Base-by-base conservation (phyloP, 2,113 vertebrate genomes). In the Sphyrna mokarran region DNA sequence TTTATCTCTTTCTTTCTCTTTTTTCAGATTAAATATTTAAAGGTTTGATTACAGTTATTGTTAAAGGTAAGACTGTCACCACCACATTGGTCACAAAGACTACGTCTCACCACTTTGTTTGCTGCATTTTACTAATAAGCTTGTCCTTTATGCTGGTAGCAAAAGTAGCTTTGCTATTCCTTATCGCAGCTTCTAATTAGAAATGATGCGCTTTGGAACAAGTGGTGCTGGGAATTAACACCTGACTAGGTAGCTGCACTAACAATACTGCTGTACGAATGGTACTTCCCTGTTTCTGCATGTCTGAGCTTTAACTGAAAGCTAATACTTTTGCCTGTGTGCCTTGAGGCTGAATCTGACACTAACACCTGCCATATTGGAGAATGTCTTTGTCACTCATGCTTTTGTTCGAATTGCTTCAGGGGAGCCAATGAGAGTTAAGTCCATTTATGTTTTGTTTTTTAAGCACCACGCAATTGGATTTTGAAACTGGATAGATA, bases 371-470 rank as follows among this genome's bases (percentile, higher is more conserved):
- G 98, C 98, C 97, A 96, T 97, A 96, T 97, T 97, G 96, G 98
- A 98, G 98, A 98, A 98, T 97, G 98, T 98, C 98, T 99, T 98
- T 98, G 98, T 98, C 98, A 97, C 97, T 96, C 95, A 97, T 97
- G 94, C 98, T 98, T 98, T 98, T 98, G 98, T 99, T 97, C 98
- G 97, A 97, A 97, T 97, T 97, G 97, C 98, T 97, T 97, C 97
- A 97, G 96, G 96, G 96, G 97, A 97, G 97, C 98, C 98, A 96
- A 96, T 98, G 96, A 97, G 97, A 97, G 97, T 95, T 96, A 96
- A 96, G 97, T 96, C 97, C 95, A 96, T 97, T 98, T 97, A 97
- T 95, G 97, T 97, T 97, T 97, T 96, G 96, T 96, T 96, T 96
- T 95, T 97, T 96, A 94, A 96, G 96, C 96, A 96, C 95, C 95